A percentile compares a stretch with the other conserved stretches of the same genome.
These are phyloP conservation scores for Sphaerophoria rueppellii DNA, from an alignment of 2,888 invertebrate genomes.

Conservation along the genomic window DNA sequence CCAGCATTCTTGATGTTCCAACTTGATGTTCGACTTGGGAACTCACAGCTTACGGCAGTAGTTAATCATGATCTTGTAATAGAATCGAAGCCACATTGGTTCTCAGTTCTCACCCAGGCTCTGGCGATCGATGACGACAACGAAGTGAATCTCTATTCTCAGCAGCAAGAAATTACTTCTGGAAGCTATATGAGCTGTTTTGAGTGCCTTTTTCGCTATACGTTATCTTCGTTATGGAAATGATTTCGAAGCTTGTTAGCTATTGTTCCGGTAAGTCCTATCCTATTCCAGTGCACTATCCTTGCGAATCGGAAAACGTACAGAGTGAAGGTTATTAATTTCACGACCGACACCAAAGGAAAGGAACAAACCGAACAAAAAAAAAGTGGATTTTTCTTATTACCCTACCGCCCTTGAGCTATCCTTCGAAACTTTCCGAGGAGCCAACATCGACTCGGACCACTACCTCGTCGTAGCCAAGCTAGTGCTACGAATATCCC, in stretches of 20 bases:
- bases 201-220: constrained; percentile 13
- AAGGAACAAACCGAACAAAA: constrained; percentile 2
- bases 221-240: constrained; percentile 19
- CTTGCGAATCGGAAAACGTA: constrained; percentile 15
- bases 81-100: constrained; percentile 56
- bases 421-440: not conserved
- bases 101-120: constrained; percentile 39
- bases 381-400: constrained; percentile 32
- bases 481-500: no score
- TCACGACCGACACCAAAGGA: not conserved
- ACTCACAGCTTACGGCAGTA: constrained; percentile 70
- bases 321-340: constrained; percentile 60
- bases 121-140: no score
- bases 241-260: constrained; percentile 54
- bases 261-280: constrained; percentile 54
- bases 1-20: no score
- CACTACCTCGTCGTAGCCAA: no score
- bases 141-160: constrained; percentile 14
- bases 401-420: constrained; percentile 41
- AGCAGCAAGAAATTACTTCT: constrained; percentile 47
- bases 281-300: constrained; percentile 14
- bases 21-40: constrained; percentile 72
- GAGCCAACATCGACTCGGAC: no score
- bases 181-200: constrained; percentile 50
- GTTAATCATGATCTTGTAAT: constrained; percentile 71